Evolutionary conservation across 2,888 invertebrate species (phyloP), one percentile per base, ranked within the genome.

Genomic region (Amphimallon solstitiale): DNA sequence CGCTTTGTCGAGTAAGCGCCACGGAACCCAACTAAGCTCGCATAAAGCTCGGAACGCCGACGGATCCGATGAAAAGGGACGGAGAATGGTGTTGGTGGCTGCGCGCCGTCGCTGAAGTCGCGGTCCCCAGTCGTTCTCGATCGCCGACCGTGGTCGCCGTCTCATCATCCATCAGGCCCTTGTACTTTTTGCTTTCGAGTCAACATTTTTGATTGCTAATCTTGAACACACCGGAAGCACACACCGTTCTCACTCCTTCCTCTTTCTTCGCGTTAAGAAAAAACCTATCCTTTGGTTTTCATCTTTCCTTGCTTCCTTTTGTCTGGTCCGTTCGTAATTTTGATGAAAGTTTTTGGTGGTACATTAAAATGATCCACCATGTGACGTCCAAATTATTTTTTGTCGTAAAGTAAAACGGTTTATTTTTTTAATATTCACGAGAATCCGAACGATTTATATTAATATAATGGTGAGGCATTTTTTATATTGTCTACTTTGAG

Each of bases 121-220:
- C 75, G 70, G 76, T 23, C 70, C 76, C 75, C 75, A 70, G 78
- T 78, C 77, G 76, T 70, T 76, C 75, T 75, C 70, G 38, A 38
- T 43, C 23, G 56, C 69, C 72, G 74, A 75, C 70, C 76, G 75
- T 75, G 71, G 76, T 69, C 76, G 75, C 76, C 71, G 73, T 74
- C 43, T 43, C 56, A 43, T 59, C 77, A 78, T 79, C 77, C 74
- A 79, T 79, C 78, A 78, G 73, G 43, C 23, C 64, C 68, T 71
- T 70, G 70, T 73, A 74, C 73, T 78, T 78, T 78, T 79, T 76
- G 76, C 77, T 74, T 75, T 72, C 72, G 73, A 75, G 78, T 78
- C 78, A 78, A 77, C 78, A 78, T 78, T 79, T 78, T 78, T 76
- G 76, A 78, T 78, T 77, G 77, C 76, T 73, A 75, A 77, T 76